Percentiles rank a stretch among this genome's conserved stretches.
Evolutionary conservation across 2,797 vertebrate genomes (phyloP).

Genomic region (Xenops minutus): DNA sequence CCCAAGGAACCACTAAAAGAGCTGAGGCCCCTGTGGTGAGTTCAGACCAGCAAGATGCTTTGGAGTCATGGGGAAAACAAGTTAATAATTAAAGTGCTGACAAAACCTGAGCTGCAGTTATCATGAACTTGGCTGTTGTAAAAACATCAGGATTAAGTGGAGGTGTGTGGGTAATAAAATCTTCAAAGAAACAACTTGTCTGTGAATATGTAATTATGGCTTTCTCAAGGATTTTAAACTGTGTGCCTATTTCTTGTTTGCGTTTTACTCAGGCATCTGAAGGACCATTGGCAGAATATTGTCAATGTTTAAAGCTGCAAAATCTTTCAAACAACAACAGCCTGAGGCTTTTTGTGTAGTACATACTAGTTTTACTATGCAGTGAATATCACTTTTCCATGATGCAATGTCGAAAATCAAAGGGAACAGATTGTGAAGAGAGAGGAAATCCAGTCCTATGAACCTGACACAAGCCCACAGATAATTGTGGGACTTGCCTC

Average conservation of each 20-base stretch:
- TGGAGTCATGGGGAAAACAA: conserved; percentile 13
- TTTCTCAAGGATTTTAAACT: conserved; percentile 65
- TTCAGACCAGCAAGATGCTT: conserved; percentile 20
- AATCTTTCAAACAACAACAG: conserved; percentile 55
- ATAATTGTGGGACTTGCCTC: neutral
- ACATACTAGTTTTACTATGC: neutral
- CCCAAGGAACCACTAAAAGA: neutral
- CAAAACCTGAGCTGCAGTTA: conserved; percentile 11
- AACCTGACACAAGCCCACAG: neutral
- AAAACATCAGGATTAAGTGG: conserved; percentile 53
- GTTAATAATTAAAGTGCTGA: conserved; percentile 63
- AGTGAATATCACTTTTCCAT: conserved; percentile 39
- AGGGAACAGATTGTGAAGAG: neutral
- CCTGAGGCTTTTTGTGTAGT: conserved; percentile 54
- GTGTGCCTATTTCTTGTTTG: conserved; percentile 43
- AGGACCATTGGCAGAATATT: conserved; percentile 18
- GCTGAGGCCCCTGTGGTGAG: neutral
- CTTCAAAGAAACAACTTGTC: conserved; percentile 55
- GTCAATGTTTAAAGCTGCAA: conserved; percentile 54
- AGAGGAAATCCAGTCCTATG: neutral
- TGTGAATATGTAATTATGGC: conserved; percentile 58
- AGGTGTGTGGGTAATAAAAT: conserved; percentile 55
- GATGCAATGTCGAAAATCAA: conserved; percentile 33
- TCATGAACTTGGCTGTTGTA: conserved; percentile 45
- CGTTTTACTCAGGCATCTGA: conserved; percentile 60